Conservation (phyloP, 2,113 vertebrate genomes). For the Xenopus laevis region DNA sequence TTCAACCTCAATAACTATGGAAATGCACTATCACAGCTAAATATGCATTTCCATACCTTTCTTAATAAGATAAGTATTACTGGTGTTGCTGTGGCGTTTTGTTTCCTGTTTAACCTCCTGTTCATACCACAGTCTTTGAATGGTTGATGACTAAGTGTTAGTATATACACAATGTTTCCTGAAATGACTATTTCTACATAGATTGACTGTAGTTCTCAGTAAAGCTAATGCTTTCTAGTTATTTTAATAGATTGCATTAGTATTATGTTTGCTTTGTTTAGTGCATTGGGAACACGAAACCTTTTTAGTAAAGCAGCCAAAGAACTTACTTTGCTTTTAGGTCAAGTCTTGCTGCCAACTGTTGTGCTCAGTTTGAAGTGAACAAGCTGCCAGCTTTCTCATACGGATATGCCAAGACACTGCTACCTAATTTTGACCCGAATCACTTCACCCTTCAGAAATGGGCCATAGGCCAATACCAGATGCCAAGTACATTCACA, state of each 20-base stretch:
- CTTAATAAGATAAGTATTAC: background rate
- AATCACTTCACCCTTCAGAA: background rate
- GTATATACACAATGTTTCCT: background rate
- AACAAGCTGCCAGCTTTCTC: background rate
- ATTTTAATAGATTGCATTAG: too few species aligned
- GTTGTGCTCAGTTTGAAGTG: background rate
- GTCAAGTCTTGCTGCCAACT: background rate
- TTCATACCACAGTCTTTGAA: background rate
- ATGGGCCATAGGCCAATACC: constrained; percentile 4
- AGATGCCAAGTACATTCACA: background rate
- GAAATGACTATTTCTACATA: background rate
- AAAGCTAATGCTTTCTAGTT: too few species aligned
- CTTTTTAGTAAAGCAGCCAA: too few species aligned
- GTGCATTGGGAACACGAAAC: too few species aligned
- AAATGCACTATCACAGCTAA: background rate
- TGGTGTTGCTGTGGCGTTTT: background rate
- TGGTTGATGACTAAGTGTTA: background rate
- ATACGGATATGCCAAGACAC: background rate
- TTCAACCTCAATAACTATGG: too few species aligned
- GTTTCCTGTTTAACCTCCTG: background rate
- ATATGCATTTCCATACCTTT: background rate
- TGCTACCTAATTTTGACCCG: constrained; percentile 11
- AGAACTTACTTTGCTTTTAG: background rate
- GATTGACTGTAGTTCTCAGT: too few species aligned
- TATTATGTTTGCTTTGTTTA: too few species aligned